Conservation (phyloP, 2,888 invertebrate genomes). For the Orthonevra nobilis region DNA sequence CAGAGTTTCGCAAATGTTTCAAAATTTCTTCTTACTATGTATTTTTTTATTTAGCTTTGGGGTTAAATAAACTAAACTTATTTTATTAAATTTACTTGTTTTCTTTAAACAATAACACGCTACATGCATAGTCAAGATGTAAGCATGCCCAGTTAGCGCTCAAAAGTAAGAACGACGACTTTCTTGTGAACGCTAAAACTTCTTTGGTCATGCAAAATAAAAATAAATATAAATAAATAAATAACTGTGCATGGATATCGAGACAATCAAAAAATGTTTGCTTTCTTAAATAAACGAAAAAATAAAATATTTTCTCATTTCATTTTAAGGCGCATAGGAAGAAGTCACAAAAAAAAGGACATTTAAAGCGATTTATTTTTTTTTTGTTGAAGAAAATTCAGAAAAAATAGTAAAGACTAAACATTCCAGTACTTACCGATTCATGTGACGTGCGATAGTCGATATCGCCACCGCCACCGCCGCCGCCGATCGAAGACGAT, state of each 20-base stretch:
- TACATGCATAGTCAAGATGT: conserved; percentile 48
- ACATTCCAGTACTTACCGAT: conserved; percentile 85
- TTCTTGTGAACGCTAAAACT: too few species aligned
- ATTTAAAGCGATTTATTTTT: conserved; percentile 69
- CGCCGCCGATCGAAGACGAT: conserved; percentile 82
- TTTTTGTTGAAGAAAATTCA: conserved; percentile 50
- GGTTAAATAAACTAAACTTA: conserved; percentile 7
- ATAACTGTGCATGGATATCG: conserved; percentile 44
- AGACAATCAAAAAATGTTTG: conserved; percentile 52
- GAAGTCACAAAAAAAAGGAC: conserved; percentile 72
- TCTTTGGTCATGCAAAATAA: conserved; percentile 66
- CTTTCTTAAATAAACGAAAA: conserved; percentile 4
- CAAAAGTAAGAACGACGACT: too few species aligned
- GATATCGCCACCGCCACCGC: conserved; percentile 84
- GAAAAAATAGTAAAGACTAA: conserved; percentile 73
- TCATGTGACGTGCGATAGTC: conserved; percentile 92
- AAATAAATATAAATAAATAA: conserved; percentile 12
- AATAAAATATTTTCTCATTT: conserved; percentile 36
- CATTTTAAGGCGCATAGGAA: conserved; percentile 68
- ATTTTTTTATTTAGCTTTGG: conserved; percentile 3
- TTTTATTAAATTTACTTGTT: conserved; percentile 8
- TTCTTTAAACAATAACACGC: conserved; percentile 22
- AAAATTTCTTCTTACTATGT: conserved; percentile 4
- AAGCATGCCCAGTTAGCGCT: conserved; percentile 56
- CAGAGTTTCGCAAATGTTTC: conserved; percentile 62